Evolutionary conservation across 2,888 invertebrate species (phyloP).

Genomic region (Nymphalis polychloros): DNA sequence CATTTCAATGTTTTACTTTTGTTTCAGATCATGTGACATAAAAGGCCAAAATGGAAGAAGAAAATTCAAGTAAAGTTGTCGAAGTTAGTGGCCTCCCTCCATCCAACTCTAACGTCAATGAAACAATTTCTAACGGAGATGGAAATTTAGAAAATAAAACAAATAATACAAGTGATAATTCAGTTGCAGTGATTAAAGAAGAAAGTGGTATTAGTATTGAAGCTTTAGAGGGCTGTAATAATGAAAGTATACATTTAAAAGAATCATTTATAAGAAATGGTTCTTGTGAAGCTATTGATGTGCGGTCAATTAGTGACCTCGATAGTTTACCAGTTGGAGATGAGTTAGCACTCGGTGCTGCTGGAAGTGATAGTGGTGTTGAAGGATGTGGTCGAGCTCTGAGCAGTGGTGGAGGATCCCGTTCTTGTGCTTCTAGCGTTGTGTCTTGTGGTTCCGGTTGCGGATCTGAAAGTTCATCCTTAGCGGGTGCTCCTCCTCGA

Average conservation of each 20-base stretch:
- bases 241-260: conserved; percentile 48
- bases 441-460: conserved; percentile 90
- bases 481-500: conserved; percentile 79
- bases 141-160: conserved; percentile 46
- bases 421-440: conserved; percentile 89
- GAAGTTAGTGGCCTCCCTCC: conserved; percentile 49
- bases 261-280: conserved; percentile 59
- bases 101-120: conserved; percentile 49
- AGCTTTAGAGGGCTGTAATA: conserved; percentile 49
- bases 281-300: conserved; percentile 65
- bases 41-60: conserved; percentile 66
- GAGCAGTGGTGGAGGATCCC: conserved; percentile 85
- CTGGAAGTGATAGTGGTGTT: conserved; percentile 91
- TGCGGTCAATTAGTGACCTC: conserved; percentile 68
- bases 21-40: conserved; percentile 77
- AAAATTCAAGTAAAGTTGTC: conserved; percentile 49
- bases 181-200: conserved; percentile 48
- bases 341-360: conserved; percentile 73
- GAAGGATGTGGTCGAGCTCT: conserved; percentile 87
- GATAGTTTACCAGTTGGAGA: conserved; percentile 74
- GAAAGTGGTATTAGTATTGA: conserved; percentile 58
- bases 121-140: conserved; percentile 45
- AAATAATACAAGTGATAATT: conserved; percentile 46
- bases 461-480: conserved; percentile 90
- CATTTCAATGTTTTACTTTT: conserved; percentile 46